A percentile compares a stretch with the other conserved stretches of the same genome.
Evolutionary conservation across 2,797 vertebrate species (phyloP).

Genomic region (Merluccius polli): DNA sequence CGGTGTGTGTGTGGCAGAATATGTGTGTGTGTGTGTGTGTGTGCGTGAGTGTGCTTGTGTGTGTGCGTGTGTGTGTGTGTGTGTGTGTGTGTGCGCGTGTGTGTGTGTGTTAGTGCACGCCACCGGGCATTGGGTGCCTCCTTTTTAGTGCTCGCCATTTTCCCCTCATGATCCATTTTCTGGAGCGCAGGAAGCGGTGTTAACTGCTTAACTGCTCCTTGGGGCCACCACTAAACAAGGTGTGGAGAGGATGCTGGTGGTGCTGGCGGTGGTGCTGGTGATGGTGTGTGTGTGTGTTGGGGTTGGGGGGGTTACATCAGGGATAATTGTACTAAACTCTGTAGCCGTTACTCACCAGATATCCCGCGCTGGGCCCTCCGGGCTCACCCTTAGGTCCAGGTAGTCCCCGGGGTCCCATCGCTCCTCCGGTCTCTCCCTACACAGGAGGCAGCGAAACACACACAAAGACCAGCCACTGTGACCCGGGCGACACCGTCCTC

Average conservation of each 20-base stretch:
- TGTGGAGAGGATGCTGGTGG: background rate
- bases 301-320: background rate
- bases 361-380: constrained; percentile 78
- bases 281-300: background rate
- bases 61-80: background rate
- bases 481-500: background rate
- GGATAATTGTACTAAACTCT: constrained; percentile 13
- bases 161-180: background rate
- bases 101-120: background rate
- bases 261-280: background rate
- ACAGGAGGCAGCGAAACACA: background rate
- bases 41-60: background rate
- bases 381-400: constrained; percentile 88
- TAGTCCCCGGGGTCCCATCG: constrained; percentile 77
- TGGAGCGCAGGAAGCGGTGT: background rate
- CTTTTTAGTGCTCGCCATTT: background rate
- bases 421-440: constrained; percentile 84
- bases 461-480: background rate
- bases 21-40: background rate
- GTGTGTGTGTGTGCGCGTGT: background rate
- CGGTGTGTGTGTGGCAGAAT: background rate
- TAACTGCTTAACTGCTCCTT: background rate
- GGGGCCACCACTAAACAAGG: background rate
- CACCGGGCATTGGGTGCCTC: background rate
- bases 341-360: constrained; percentile 70